phyloP scores from a whole-genome alignment of 2,888 invertebrate species.

The Pterobdella sp. region DNA sequence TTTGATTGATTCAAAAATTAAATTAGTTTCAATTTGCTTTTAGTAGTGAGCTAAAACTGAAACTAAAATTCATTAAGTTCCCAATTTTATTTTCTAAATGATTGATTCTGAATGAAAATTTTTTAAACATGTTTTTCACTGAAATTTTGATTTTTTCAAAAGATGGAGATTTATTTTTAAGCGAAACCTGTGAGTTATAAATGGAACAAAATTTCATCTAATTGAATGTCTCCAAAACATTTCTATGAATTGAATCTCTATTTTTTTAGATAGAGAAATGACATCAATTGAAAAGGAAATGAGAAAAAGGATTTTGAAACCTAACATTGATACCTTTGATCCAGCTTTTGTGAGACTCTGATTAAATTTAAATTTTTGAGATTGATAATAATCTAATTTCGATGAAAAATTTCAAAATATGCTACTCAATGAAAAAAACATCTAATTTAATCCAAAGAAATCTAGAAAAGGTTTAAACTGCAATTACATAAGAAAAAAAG shows the following conservation, averaged over 20 bases:
- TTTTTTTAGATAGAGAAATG: not conserved
- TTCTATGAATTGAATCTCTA: too few relatives aligned
- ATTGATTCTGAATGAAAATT: too few relatives aligned
- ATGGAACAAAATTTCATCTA: not conserved
- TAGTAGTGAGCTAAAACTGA: too few relatives aligned
- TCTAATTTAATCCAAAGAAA: not conserved
- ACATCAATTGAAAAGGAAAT: not conserved
- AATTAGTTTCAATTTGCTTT: too few relatives aligned
- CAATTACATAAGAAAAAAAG: not conserved
- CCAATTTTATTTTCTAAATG: too few relatives aligned
- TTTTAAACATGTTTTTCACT: constrained; percentile 5
- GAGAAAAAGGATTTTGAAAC: not conserved
- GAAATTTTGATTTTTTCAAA: not conserved
- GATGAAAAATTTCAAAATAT: too few relatives aligned
- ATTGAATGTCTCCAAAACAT: not conserved
- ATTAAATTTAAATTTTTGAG: too few relatives aligned
- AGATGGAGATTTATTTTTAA: not conserved
- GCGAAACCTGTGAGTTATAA: not conserved
- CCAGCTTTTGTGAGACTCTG: not conserved
- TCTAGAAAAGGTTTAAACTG: not conserved
- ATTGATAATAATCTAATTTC: too few relatives aligned
- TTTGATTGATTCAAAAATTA: too few relatives aligned
- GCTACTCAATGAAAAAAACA: too few relatives aligned
- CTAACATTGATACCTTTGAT: not conserved
- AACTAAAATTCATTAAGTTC: too few relatives aligned